phyloP scores from a whole-genome alignment of 2,113 vertebrate genomes.

The Chunga burmeisteri region DNA sequence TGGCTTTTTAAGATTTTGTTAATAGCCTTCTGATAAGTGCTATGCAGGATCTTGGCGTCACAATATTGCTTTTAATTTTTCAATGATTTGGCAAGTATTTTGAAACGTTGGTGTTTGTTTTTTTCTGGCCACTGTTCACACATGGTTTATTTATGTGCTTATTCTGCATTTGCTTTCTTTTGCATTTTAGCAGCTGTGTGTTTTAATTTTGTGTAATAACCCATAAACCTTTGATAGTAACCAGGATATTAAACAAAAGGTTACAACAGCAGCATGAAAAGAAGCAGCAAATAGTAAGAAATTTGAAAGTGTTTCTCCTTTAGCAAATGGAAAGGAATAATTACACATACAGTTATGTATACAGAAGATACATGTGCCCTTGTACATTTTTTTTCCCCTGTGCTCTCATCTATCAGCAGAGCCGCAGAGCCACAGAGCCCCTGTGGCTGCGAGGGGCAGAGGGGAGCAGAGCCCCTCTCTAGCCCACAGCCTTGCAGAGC shows the following conservation, averaged over 20 bases:
- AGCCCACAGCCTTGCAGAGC: not conserved
- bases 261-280: not conserved
- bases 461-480: not conserved
- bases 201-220: not conserved
- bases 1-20: not conserved
- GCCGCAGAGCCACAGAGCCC: not conserved
- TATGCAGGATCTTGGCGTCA: not conserved
- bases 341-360: accelerated
- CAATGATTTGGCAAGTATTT: not conserved
- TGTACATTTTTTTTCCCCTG: too few species aligned
- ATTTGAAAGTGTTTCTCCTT: not conserved
- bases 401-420: not conserved
- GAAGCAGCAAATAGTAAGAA: not conserved
- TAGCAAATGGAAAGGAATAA: not conserved
- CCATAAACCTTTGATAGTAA: not conserved
- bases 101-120: not conserved
- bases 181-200: not conserved
- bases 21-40: not conserved
- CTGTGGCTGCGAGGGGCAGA: not conserved
- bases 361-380: accelerated
- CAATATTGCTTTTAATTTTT: accelerated
- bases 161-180: not conserved
- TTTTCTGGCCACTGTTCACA: not conserved
- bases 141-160: not conserved
- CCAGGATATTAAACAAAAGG: not conserved